These are phyloP conservation scores for Sphinx pinastri DNA, from an alignment of 2,888 invertebrate species.

Conservation along the genomic window DNA sequence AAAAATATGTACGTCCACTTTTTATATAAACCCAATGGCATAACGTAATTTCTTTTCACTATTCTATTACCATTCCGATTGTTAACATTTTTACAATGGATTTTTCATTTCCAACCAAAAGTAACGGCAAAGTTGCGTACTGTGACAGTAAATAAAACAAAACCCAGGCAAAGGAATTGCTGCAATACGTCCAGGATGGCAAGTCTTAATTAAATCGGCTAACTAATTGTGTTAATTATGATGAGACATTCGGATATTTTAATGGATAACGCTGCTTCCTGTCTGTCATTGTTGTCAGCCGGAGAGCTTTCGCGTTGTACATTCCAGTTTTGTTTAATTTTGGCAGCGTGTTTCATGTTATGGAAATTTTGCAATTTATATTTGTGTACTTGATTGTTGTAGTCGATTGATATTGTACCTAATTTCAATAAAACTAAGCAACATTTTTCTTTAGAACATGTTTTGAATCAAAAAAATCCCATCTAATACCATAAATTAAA, in stretches of 20 bases:
- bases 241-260: conserved; percentile 39
- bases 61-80: no score
- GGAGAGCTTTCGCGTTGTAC: background rate
- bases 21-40: no score
- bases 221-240: conserved; percentile 52
- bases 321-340: background rate
- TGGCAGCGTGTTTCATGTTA: no score
- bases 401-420: no score
- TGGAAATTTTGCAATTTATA: background rate
- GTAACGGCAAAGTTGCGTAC: background rate
- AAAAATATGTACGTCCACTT: no score
- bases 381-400: background rate
- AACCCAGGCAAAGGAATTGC: conserved; percentile 9
- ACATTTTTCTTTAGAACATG: no score
- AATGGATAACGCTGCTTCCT: conserved; percentile 20
- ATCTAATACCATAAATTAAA: no score
- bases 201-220: conserved; percentile 50
- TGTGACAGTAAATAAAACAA: conserved; percentile 10
- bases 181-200: conserved; percentile 34
- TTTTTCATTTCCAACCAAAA: background rate
- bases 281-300: conserved; percentile 22
- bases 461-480: no score
- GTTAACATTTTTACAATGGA: no score
- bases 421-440: no score
- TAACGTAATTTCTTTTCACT: no score